phyloP scores from a whole-genome alignment of 2,113 vertebrate species.

The Chiloscyllium plagiosum region DNA sequence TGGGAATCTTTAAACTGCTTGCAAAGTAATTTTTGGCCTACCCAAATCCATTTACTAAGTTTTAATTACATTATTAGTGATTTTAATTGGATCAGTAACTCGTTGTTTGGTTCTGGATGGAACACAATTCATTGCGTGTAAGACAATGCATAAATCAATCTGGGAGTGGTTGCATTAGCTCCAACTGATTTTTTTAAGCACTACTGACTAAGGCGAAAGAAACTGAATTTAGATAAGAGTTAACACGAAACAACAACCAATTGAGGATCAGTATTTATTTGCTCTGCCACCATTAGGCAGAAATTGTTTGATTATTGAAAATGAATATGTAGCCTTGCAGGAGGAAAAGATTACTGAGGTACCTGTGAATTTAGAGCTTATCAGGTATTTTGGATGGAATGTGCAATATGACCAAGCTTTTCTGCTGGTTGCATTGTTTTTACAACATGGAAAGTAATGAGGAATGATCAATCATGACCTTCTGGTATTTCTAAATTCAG shows the following conservation, averaged over 20 bases:
- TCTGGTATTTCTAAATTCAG: no score
- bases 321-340: not conserved
- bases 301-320: conserved; percentile 7
- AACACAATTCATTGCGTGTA: not conserved
- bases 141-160: not conserved
- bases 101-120: not conserved
- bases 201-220: not conserved
- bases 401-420: not conserved
- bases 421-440: conserved; percentile 36
- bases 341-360: not conserved
- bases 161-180: not conserved
- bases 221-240: not conserved
- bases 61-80: not conserved
- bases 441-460: not conserved
- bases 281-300: not conserved
- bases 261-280: not conserved
- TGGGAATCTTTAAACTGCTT: not conserved
- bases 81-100: conserved; percentile 1
- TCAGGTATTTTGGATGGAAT: not conserved
- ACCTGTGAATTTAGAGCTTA: not conserved
- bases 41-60: not conserved
- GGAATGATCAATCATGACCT: not conserved
- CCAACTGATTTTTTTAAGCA: not conserved
- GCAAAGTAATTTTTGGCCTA: not conserved
- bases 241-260: not conserved